Evolutionary conservation across 2,888 invertebrate species (phyloP).

Genomic region (Acleris literana): DNA sequence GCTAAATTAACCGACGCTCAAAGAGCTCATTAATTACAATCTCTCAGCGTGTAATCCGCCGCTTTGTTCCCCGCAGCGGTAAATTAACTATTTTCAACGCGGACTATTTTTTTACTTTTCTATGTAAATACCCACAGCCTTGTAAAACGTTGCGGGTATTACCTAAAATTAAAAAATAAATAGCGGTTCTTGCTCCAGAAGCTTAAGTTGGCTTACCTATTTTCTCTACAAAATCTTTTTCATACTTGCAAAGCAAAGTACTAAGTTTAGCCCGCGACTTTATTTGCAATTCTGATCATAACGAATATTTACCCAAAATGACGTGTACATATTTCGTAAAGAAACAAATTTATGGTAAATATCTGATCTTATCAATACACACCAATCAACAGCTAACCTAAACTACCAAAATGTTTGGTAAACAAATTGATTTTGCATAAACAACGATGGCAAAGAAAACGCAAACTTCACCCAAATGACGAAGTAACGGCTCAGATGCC

Average conservation of each 20-base stretch:
- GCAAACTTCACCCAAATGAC: slow-evolving; percentile 30
- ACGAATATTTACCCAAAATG: too few species aligned
- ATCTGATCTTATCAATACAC: neutral
- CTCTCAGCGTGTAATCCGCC: slow-evolving; percentile 39
- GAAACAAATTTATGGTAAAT: neutral
- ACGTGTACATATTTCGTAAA: too few species aligned
- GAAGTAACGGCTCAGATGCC: slow-evolving; percentile 23
- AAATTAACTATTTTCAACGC: slow-evolving; percentile 33
- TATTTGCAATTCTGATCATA: too few species aligned
- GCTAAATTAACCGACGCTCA: slow-evolving; percentile 42
- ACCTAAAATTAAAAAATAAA: neutral
- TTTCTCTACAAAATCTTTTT: too few species aligned
- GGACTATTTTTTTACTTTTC: slow-evolving; percentile 3
- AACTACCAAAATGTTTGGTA: slow-evolving; percentile 11
- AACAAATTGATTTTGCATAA: slow-evolving; percentile 33
- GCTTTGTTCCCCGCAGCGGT: slow-evolving; percentile 29
- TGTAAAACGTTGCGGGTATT: slow-evolving; percentile 7
- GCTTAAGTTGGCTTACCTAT: too few species aligned
- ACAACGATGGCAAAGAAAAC: slow-evolving; percentile 25
- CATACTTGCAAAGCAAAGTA: too few species aligned
- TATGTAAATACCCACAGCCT: slow-evolving; percentile 5
- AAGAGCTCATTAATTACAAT: slow-evolving; percentile 49
- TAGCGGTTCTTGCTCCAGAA: neutral
- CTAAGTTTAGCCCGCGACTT: too few species aligned
- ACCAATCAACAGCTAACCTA: neutral